These are phyloP conservation scores for Brachyhypopomus occidentalis DNA, from an alignment of 2,113 vertebrate species.

Conservation along the genomic window DNA sequence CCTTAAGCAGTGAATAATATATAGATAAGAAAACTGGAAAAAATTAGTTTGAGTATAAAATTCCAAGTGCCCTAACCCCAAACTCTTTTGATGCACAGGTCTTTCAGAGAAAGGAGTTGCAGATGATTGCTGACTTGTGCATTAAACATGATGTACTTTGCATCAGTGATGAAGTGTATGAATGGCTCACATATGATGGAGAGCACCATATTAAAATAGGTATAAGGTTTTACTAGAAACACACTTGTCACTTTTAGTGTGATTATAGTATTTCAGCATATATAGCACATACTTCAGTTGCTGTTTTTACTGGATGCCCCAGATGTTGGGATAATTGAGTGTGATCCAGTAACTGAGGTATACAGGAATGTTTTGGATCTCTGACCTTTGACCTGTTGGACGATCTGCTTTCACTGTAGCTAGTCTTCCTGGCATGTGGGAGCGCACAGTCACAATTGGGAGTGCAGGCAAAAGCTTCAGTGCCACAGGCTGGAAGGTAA, in stretches of 20 bases:
- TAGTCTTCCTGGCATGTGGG: conserved; percentile 94
- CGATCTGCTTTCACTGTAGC: conserved; percentile 69
- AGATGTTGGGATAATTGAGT: background rate
- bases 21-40: background rate
- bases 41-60: background rate
- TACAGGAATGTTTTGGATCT: background rate
- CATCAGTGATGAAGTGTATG: conserved; percentile 92
- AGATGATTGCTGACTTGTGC: conserved; percentile 85
- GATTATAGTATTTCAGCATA: background rate
- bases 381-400: background rate
- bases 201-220: conserved; percentile 86
- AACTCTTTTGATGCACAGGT: conserved; percentile 73
- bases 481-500: conserved; percentile 94
- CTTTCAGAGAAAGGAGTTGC: conserved; percentile 82
- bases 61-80: background rate
- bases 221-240: conserved; percentile 58
- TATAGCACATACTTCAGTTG: background rate
- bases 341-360: background rate
- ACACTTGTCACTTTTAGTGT: background rate
- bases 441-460: conserved; percentile 84
- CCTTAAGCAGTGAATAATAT: too few relatives aligned
- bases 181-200: conserved; percentile 90
- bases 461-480: conserved; percentile 94
- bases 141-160: conserved; percentile 85
- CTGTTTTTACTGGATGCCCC: background rate